phyloP scores from a whole-genome alignment of 2,113 vertebrate genomes.

The Mustela lutreola region DNA sequence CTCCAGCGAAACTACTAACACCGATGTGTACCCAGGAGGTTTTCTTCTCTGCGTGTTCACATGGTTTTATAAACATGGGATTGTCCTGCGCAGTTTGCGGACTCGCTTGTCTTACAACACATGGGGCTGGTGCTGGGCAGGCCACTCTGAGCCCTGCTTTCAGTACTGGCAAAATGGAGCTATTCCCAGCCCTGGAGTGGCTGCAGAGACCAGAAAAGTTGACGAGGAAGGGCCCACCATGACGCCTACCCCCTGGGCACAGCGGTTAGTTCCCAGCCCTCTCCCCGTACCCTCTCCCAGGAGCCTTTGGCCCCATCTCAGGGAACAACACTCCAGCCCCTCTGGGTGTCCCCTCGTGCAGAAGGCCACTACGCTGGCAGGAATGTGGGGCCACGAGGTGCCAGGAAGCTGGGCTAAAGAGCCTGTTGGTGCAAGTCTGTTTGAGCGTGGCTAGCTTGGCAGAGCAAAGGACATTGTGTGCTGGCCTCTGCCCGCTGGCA shows the following conservation, averaged over 20 bases:
- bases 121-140: neutral
- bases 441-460: rapidly evolving
- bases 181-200: too few species aligned
- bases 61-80: neutral
- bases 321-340: neutral
- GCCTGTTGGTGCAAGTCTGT: neutral
- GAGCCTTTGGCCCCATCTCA: neutral
- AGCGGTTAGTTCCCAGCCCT: neutral
- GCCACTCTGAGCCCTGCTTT: neutral
- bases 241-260: too few species aligned
- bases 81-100: neutral
- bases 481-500: neutral
- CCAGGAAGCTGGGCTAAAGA: neutral
- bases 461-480: neutral
- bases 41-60: neutral
- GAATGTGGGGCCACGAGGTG: neutral
- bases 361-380: neutral
- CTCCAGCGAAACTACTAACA: neutral
- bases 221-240: neutral
- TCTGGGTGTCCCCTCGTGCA: neutral
- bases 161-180: neutral
- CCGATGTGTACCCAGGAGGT: neutral
- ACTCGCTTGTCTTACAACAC: neutral
- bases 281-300: neutral
- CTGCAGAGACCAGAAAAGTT: neutral